phyloP scores from a whole-genome alignment of 92 coral and sea anemone species.

The Umimayanthus chanpuru region DNA sequence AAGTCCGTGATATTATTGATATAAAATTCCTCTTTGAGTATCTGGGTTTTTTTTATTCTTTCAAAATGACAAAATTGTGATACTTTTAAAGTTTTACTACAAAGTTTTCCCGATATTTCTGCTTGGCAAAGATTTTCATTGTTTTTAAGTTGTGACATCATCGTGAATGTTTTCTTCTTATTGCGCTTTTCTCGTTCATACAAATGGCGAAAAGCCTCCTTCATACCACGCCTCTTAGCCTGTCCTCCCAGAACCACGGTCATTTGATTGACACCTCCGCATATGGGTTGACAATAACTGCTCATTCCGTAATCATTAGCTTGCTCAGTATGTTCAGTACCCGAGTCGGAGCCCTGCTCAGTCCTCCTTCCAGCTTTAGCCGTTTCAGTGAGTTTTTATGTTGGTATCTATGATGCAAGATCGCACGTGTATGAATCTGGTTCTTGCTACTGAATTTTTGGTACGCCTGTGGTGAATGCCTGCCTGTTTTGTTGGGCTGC shows the following conservation, averaged over 20 bases:
- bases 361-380: neutral
- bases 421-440: neutral
- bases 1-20: neutral
- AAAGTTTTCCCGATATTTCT: too few species aligned
- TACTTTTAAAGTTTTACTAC: too few species aligned
- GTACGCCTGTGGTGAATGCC: neutral
- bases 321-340: too few species aligned
- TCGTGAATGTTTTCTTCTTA: neutral
- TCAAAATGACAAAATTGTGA: too few species aligned
- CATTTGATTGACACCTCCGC: neutral
- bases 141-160: neutral
- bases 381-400: neutral
- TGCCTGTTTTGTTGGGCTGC: neutral
- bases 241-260: neutral
- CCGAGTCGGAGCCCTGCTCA: neutral
- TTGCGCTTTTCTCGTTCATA: neutral
- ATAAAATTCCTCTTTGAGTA: too few species aligned
- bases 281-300: slow-evolving; percentile 7
- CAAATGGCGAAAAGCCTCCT: neutral
- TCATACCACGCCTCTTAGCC: slow-evolving; percentile 6
- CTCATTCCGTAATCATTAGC: neutral
- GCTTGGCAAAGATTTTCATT: too few species aligned
- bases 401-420: neutral
- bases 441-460: neutral
- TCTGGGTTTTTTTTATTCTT: too few species aligned